Evolutionary conservation across 2,888 invertebrate species (phyloP), one percentile per base, ranked within the genome.

Genomic region (Ornithoptera priamus): DNA sequence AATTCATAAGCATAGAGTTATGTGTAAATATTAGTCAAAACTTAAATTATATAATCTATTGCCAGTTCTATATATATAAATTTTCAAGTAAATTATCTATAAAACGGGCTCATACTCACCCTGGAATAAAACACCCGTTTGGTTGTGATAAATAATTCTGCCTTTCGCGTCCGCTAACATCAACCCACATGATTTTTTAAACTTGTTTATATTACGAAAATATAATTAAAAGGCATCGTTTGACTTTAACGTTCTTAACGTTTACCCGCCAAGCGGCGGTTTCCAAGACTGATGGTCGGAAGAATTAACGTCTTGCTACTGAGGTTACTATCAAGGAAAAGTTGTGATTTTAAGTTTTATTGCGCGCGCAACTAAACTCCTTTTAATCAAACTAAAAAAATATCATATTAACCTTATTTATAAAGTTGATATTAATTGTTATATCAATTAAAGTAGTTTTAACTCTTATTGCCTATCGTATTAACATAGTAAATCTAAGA

Each of bases 81-180:
- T 46, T 22, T 62, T 22, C 42, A 46, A 15, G 46, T 42, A 42
- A 20, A 58, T 18, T 62, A 10, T 39, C 50, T 46, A 22, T n/a
- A 7, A 62, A 50, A 50, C 42, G 20, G n/a, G 39, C 39, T 62
- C 20, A 67, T 66, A 87, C 93, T 93, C 86, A 95, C 95, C 95
- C 95, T 8, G 95, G 95, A 77, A 95, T 94, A 80, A 94, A 94
- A 70, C 93, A 93, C 79, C 93, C 94, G 83, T 94, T 93, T 62
- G 93, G 93, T 80, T 94, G 94, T 68, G 91, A 89, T 75, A 94
- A 90, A 83, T 95, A 94, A 78, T 88, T 89, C 76, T 93, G 93
- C 80, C 93, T 92, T 82, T 95, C 94, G 76, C 93, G 93, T 76
- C 93, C 92, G 76, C 90, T 93, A 58, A 94, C 90, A 78, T 94